Evolutionary conservation across 2,113 vertebrate species (phyloP).

Genomic region (Chionodraco myersi): DNA sequence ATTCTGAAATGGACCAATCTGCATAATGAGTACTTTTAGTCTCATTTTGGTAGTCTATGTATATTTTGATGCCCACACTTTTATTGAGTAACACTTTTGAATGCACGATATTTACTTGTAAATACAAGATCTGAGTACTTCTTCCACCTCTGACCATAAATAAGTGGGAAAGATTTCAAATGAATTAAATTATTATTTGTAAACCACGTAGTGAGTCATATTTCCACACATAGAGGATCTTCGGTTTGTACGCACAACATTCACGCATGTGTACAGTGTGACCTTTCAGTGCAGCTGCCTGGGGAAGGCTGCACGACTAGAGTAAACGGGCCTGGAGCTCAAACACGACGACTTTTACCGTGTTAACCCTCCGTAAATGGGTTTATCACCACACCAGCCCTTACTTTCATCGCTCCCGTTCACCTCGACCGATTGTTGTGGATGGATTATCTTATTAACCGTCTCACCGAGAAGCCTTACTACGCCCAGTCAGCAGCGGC

Average conservation of each 20-base stretch:
- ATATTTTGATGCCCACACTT: too few relatives aligned
- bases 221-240: slow-evolving; percentile 3
- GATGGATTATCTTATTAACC: slow-evolving; percentile 74
- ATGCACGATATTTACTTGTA: too few relatives aligned
- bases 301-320: slow-evolving; percentile 16
- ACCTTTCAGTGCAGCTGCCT: slow-evolving; percentile 53
- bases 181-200: not conserved
- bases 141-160: too few relatives aligned
- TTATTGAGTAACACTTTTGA: too few relatives aligned
- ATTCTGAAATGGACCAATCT: too few relatives aligned
- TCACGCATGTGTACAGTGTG: slow-evolving; percentile 54
- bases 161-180: too few relatives aligned
- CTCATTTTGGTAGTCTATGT: too few relatives aligned
- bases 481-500: slow-evolving; percentile 60
- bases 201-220: slow-evolving; percentile 1
- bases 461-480: slow-evolving; percentile 56
- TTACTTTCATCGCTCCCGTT: slow-evolving; percentile 25
- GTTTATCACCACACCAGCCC: slow-evolving; percentile 45
- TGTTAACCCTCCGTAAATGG: slow-evolving; percentile 68
- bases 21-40: too few relatives aligned
- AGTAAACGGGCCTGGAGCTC: fast-evolving
- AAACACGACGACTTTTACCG: not conserved
- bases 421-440: slow-evolving; percentile 43
- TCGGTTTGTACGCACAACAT: not conserved
- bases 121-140: too few relatives aligned